Evolutionary conservation across 64 coral and sea anemone species (phyloP).

Genomic region (Orbicella faveolata): DNA sequence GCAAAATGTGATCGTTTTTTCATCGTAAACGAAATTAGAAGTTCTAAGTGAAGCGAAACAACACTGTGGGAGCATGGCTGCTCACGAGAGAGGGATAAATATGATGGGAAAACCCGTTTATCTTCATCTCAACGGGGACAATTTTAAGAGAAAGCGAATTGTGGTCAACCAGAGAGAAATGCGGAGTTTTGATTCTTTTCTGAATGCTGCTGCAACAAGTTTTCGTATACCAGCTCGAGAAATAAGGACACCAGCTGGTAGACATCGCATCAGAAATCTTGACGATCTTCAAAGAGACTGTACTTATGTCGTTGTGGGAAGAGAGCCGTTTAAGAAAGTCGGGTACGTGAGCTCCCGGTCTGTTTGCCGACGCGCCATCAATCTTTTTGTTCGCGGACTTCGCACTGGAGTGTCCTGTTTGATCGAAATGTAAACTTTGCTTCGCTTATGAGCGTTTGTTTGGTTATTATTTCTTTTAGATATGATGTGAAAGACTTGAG

Average conservation of each 20-base stretch:
- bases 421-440: not conserved
- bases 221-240: constrained; percentile 39
- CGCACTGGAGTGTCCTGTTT: not conserved
- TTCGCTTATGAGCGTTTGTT: not conserved
- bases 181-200: constrained; percentile 23
- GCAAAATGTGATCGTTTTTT: not conserved
- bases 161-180: constrained; percentile 12
- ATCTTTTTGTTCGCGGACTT: not conserved
- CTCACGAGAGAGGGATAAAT: constrained; percentile 26
- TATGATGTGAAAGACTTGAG: constrained; percentile 9
- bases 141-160: not conserved
- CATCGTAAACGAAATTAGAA: constrained; percentile 12
- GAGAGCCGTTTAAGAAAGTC: constrained; percentile 50
- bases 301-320: constrained; percentile 46
- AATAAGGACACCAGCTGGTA: constrained; percentile 48
- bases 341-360: constrained; percentile 20
- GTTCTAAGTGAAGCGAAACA: not conserved
- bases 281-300: constrained; percentile 24
- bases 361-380: constrained; percentile 9
- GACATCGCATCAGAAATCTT: constrained; percentile 35
- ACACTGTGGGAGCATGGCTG: constrained; percentile 12
- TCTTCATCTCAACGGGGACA: constrained; percentile 13
- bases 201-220: not conserved
- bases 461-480: not conserved
- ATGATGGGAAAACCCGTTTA: constrained; percentile 26